Evolutionary conservation across 92 coral and sea anemone species (phyloP).

Genomic region (Epizoanthus fatuus): DNA sequence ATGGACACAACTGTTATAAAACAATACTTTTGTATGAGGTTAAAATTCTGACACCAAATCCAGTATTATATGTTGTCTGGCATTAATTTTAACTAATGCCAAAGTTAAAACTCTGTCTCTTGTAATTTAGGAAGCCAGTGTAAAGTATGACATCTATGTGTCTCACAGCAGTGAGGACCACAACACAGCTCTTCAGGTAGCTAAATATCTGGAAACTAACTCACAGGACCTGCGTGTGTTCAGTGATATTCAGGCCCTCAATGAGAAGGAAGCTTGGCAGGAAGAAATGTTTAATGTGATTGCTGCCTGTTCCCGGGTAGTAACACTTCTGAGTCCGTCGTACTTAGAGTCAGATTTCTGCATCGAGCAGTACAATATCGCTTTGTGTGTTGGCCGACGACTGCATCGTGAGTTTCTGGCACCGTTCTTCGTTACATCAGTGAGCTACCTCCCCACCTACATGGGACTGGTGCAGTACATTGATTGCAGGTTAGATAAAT

Average conservation of each 20-base stretch:
- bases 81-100: background rate
- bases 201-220: slow-evolving; percentile 63
- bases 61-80: background rate
- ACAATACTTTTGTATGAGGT: background rate
- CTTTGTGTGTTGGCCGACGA: slow-evolving; percentile 81
- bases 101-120: no score
- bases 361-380: slow-evolving; percentile 93
- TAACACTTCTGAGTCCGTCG: slow-evolving; percentile 83
- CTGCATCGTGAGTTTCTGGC: slow-evolving; percentile 77
- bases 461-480: slow-evolving; percentile 91
- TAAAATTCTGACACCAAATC: background rate
- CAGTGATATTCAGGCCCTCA: slow-evolving; percentile 77
- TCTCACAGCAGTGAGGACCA: slow-evolving; percentile 85
- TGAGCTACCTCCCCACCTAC: slow-evolving; percentile 82
- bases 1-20: background rate
- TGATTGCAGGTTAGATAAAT: slow-evolving; percentile 81
- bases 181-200: slow-evolving; percentile 66
- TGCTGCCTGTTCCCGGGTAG: slow-evolving; percentile 82
- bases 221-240: slow-evolving; percentile 59
- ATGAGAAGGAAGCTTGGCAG: slow-evolving; percentile 92
- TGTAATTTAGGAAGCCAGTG: slow-evolving; percentile 39
- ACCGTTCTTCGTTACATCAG: slow-evolving; percentile 77
- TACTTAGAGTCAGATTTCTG: slow-evolving; percentile 81
- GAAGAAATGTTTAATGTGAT: slow-evolving; percentile 80
- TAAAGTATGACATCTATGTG: slow-evolving; percentile 75